phyloP scores from a whole-genome alignment of 2,113 vertebrate genomes.

The Cebidichthys violaceus region DNA sequence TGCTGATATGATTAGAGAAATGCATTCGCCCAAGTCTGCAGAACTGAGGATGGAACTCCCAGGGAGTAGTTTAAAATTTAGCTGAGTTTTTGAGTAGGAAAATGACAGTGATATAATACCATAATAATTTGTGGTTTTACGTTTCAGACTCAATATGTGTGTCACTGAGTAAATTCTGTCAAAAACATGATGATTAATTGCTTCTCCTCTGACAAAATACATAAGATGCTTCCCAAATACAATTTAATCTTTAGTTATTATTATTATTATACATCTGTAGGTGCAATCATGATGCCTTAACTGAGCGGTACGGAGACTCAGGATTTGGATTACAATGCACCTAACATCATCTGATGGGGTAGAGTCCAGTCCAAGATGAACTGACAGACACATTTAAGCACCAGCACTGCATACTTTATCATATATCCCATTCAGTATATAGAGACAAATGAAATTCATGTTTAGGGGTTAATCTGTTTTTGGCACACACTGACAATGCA shows the following conservation, averaged over 20 bases:
- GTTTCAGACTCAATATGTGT: constrained; percentile 23
- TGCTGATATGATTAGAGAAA: constrained; percentile 68
- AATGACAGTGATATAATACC: constrained; percentile 20
- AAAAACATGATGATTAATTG: constrained; percentile 28
- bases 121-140: constrained; percentile 46
- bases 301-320: background rate
- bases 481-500: background rate
- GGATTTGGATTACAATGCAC: background rate
- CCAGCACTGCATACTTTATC: background rate
- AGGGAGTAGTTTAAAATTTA: constrained; percentile 39
- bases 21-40: constrained; percentile 61
- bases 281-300: background rate
- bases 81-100: constrained; percentile 16
- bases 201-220: constrained; percentile 36
- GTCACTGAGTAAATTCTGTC: constrained; percentile 11
- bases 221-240: background rate
- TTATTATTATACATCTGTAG: constrained; percentile 4
- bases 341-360: background rate
- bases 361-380: background rate
- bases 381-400: background rate
- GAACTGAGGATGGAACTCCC: constrained; percentile 39
- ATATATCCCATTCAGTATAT: background rate
- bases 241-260: constrained; percentile 1
- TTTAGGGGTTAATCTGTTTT: background rate
- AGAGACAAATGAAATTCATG: background rate